phyloP scores from a whole-genome alignment of 2,797 vertebrate genomes.

The Heliangelus exortis region DNA sequence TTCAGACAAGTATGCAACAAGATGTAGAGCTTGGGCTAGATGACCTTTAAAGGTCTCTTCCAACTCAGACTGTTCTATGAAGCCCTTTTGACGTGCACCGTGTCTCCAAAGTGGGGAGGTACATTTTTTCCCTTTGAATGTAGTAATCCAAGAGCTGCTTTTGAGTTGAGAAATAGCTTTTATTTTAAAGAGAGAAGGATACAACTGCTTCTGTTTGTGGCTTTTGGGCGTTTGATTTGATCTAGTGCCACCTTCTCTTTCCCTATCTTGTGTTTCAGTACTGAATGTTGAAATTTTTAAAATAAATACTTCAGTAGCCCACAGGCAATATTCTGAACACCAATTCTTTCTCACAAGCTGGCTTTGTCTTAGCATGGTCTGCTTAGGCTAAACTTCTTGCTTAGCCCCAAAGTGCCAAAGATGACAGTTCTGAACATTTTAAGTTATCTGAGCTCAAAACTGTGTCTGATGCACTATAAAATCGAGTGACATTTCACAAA shows the following conservation, averaged over 20 bases:
- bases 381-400: neutral
- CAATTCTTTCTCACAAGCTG: neutral
- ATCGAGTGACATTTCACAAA: neutral
- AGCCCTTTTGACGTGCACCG: neutral
- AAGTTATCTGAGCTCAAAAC: neutral
- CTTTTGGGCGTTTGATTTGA: neutral
- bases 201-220: neutral
- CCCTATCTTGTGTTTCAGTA: neutral
- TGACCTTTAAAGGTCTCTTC: constrained; percentile 36
- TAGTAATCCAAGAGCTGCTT: neutral
- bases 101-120: neutral
- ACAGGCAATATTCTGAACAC: neutral
- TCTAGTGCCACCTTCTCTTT: neutral
- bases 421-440: neutral
- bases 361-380: no score
- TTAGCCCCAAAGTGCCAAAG: neutral
- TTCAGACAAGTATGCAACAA: neutral
- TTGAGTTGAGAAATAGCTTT: neutral
- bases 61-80: neutral
- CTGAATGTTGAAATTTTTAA: neutral
- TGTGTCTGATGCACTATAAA: neutral
- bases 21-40: neutral
- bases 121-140: neutral
- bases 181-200: neutral
- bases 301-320: constrained; percentile 6